Base-by-base conservation (phyloP, 2,797 vertebrate species). In the Adelosebastes latens region DNA sequence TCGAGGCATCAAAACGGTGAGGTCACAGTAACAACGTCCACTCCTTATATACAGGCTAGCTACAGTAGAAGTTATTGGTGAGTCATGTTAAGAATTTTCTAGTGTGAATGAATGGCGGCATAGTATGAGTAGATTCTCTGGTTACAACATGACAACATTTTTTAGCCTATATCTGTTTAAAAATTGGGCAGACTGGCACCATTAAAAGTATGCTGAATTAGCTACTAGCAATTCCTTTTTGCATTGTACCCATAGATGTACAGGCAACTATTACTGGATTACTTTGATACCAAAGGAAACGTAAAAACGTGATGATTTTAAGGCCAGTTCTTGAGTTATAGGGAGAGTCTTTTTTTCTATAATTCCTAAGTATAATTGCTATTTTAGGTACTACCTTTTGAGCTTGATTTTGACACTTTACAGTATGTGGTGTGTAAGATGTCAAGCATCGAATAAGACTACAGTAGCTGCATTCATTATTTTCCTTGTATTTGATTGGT, bases 401-500 rank as follows among this genome's bases (percentile, higher is more conserved):
- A 76, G 75, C 74, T 29, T 25, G 58, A 74, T 72, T 72, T 29
- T 46, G 56, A 84, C 31, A 46, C 56, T 20, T 58, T 34, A 39
- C 11, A 63, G 31, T 36, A 66, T 73, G 72, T 65, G 66, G 22
- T 62, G 52, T 32, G 55, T 77, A 53, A 81, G 53, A 77, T 53
- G 52, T 75, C 1, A 36, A 32, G 64, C 56, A 68, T 63, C 8
- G 18, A 64, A 39, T 71, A 56, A 29, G 75, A 77, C 64, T 46
- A 64, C 1, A 36, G 61, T n/a, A 18, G 52, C 77, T 84, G 85
- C 68, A 73, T 76, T 80, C 36, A 85, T 82, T 61, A 79, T 70
- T 64, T 83, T 67, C 31, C 72, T 81, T 78, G 49, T 59, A 72
- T 81, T 72, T 79, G 75, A 87, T 64, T 80, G 63, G 66, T 83